Evolutionary conservation across 2,113 vertebrate genomes (phyloP).

Genomic region (Myotis lucifugus): DNA sequence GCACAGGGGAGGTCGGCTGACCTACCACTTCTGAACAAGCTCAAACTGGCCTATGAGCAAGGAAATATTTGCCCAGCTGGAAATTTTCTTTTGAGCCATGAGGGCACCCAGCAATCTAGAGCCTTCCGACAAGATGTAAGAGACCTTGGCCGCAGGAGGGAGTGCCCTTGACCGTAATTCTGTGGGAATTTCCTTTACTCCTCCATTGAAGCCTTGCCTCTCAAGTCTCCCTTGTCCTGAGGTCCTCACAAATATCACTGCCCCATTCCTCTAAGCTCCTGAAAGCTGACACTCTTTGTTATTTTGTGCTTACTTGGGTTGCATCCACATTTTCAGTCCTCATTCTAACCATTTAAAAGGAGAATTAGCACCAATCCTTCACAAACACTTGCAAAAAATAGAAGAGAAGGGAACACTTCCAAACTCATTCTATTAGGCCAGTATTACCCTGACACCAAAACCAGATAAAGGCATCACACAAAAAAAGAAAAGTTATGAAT

Average conservation of each 20-base stretch:
- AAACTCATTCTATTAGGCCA: slow-evolving; percentile 7
- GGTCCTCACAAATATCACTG: neutral
- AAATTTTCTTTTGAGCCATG: slow-evolving; percentile 63
- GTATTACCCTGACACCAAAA: slow-evolving; percentile 10
- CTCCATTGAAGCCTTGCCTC: neutral
- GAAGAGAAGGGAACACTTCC: neutral
- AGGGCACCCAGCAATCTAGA: slow-evolving; percentile 45
- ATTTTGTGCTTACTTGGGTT: slow-evolving; percentile 33
- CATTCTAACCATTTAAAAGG: slow-evolving; percentile 12
- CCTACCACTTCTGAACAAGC: slow-evolving; percentile 43
- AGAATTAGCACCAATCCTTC: neutral
- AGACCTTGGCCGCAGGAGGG: neutral
- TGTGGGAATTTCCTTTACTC: slow-evolving; percentile 49
- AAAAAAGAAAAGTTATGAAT: neutral
- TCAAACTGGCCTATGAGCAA: slow-evolving; percentile 45
- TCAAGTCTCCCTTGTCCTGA: slow-evolving; percentile 12
- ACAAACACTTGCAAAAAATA: slow-evolving; percentile 15
- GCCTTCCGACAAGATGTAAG: slow-evolving; percentile 31
- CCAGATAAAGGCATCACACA: neutral
- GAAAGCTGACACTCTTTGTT: neutral
- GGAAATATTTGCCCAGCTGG: slow-evolving; percentile 17
- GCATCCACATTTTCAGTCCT: slow-evolving; percentile 7
- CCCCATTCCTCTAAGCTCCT: slow-evolving; percentile 4
- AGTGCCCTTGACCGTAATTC: slow-evolving; percentile 15
- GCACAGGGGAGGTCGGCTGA: neutral